Base-by-base conservation (phyloP, 2,113 vertebrate species). In the Electrona antarctica region DNA sequence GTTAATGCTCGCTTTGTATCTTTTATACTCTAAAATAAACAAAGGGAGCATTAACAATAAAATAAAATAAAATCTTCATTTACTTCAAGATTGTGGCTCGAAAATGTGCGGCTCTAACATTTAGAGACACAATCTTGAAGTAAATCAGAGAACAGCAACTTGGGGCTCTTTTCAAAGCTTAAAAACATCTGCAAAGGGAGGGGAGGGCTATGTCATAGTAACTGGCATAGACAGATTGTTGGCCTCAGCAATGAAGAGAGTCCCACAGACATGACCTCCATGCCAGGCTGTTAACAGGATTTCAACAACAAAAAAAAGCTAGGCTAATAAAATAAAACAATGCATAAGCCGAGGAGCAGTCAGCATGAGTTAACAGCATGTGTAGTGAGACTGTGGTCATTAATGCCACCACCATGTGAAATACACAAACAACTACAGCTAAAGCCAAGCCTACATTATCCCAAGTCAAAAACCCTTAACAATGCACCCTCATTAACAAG, bases 391-490 rank as follows among this genome's bases (percentile, higher is more conserved):
- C 33, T 3, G 33, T 41, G 33, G 33, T 41, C 33, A 41, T 41
- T 41, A 41, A 41, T 1, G 33, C 33, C 6, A 54, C 33, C 6
- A 54, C 51, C n/a, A 13, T 54, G 51, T 54, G 9, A 54, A 54
- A 54, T 12, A 54, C 11, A 12, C 51, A 54, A 41, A 41, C 33
- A 41, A 54, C 11, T 14, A 57, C 14, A 8, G 9, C 7, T 57
- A 8, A 21, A 14, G 55, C 8, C 51, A 73, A 21, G 46, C 11
- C 56, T 28, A 49, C 5, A 41, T 41, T 41, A 41, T 13, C 54
- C 82, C 13, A 64, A 71, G 48, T 49, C 73, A 81, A 83, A 21
- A 49, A 58, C 64, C 14, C 48, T 78, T 68, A 78, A 61, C 56
- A 28, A 8, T 1, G 71, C 9, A 3, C 11, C 29, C 14, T 41